Percentiles rank a stretch among this genome's conserved stretches.
Conservation (phyloP, 37 sponge, comb jelly and placozoan species). For the Tethya wilhelma region DNA sequence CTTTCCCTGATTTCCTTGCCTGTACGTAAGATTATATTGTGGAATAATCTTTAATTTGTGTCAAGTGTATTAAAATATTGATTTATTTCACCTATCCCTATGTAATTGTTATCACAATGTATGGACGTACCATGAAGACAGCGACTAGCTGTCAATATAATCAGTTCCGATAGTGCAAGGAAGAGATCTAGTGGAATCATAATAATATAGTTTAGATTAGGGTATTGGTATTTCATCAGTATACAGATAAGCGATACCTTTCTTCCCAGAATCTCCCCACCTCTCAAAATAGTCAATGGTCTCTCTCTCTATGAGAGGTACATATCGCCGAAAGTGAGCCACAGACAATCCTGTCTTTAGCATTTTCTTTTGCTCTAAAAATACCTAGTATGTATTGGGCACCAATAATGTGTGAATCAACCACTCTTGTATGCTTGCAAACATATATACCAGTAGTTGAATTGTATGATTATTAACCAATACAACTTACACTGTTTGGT, state of each 20-base stretch:
- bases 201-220: not conserved
- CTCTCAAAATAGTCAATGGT: constrained; percentile 74
- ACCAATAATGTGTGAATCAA: no score
- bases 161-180: constrained; percentile 80
- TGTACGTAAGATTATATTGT: not conserved
- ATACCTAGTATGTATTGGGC: constrained; percentile 54
- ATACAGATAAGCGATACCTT: constrained; percentile 53
- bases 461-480: not conserved
- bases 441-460: no score
- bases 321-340: constrained; percentile 74
- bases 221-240: not conserved
- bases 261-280: constrained; percentile 74
- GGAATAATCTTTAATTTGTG: not conserved
- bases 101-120: not conserved
- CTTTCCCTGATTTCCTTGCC: constrained; percentile 71
- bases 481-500: constrained; percentile 56
- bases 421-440: no score
- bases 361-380: constrained; percentile 92
- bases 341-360: constrained; percentile 81
- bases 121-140: constrained; percentile 81
- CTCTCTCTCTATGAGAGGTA: constrained; percentile 80
- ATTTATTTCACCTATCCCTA: not conserved
- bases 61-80: not conserved
- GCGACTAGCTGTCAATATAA: constrained; percentile 84
- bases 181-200: constrained; percentile 61